Evolutionary conservation across 2,797 vertebrate species (phyloP), one percentile per base, ranked within the genome.

Genomic region (Eutrigla gurnardus): DNA sequence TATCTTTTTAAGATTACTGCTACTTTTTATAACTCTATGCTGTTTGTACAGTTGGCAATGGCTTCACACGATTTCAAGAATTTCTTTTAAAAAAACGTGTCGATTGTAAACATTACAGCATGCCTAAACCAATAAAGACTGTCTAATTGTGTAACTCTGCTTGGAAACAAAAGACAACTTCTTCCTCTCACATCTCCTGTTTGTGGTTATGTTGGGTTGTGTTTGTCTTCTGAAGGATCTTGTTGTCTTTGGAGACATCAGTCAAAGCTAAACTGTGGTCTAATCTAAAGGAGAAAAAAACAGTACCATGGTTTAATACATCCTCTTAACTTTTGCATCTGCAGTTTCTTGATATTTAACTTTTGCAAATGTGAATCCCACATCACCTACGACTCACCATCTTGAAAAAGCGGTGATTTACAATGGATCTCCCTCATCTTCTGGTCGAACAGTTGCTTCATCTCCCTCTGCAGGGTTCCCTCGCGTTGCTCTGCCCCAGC

Each of bases 401-500:
- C 89, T 88, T 93, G 93, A 94, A 97, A 95, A 87, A 97, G 93
- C 46, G 97, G 96, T 33, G 97, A 97, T 92, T 96, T 96, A 91
- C 97, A 98, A 89, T 94, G 96, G 80, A 98, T 96, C 92, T 97
- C 98, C 89, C 94, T 96, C 94, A 99, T 93, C 92, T 96, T 98
- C 94, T 97, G 95, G 81, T 96, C 88, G 80, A 98, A 98, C 88
- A 98, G 95, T 78, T 95, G 95, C 52, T 96, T 97, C 97, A 98
- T 97, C 94, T 99, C 97, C 89, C 97, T 95, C 94, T 98, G 97
- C 67, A 98, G 94, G 62, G 97, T 97, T 86, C 98, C 97, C 53
- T 93, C 95, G 39, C 88, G 94, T 90, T 94, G 94, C 84, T 88
- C 93, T 69, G 91, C 79, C 54, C 89, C 90, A 59, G 92, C 93